Evolutionary conservation across 2,888 invertebrate genomes (phyloP), one percentile per base, ranked within the genome.

Genomic region (Tubulanus polymorphus): DNA sequence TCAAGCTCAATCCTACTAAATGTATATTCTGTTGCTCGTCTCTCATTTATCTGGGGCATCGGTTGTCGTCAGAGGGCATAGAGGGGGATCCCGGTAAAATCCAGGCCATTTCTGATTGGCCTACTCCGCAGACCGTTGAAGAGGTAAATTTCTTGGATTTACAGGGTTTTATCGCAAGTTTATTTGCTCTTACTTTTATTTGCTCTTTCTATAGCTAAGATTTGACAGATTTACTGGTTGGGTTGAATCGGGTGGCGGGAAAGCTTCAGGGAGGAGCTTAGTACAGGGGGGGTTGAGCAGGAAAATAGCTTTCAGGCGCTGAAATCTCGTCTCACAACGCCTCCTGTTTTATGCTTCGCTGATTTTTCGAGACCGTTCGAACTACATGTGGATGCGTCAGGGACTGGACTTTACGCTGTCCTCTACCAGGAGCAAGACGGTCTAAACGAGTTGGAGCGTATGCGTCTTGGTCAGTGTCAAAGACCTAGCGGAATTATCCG

Each of bases 11-110:
- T 20, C 47, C 56, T 18, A 46, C 55, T 27, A 60, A 59, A 25
- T 56, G 56, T 35, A 26, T 25, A 12, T 59, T 63, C 18, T 35
- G 55, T 15, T 6, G 54, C 45, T 18, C 23, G 10, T 41, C 41
- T 37, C 58, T 63, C 5, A 59, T 56, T 15, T 63, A 51, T 48
- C 30, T 63, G n/a, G 63, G 57, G 10, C 51, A 56, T 27, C 29
- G 60, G 1, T 55, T 59, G 23, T 51, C 55, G 23, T 47, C 30
- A 29, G 26, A 49, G 10, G 49, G 49, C 2, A 26, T 49, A 3
- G 49, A 25, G 27, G 23, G 23, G 35, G 49, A 25, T 18, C 49
- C 49, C 15, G 35, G 27, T 28, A 49, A 49, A 27, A 30, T 49
- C 18, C 23, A 49, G 8, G 49, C 29, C 2, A 15, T 49, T 20